Evolutionary conservation across 2,888 invertebrate genomes (phyloP).

Genomic region (Spilosoma lubricipeda): DNA sequence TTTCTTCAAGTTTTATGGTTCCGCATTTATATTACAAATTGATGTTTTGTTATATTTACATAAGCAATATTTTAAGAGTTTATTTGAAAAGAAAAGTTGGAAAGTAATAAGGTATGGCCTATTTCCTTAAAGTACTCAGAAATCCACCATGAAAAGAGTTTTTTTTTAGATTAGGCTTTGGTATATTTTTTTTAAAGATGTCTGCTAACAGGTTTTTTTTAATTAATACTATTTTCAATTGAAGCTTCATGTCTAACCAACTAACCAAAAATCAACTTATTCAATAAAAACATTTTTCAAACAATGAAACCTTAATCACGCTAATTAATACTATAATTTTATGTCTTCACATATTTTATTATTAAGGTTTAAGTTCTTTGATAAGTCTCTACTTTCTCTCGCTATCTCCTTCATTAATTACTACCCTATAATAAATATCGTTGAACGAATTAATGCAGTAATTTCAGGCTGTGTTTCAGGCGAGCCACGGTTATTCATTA

Average conservation of each 20-base stretch:
- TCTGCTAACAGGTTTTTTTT: no score
- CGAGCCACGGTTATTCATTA: slow-evolving; percentile 58
- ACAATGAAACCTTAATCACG: slow-evolving; percentile 40
- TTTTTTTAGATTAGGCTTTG: no score
- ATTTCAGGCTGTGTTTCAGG: slow-evolving; percentile 57
- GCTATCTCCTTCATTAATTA: slow-evolving; percentile 54
- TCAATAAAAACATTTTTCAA: no score
- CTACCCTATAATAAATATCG: slow-evolving; percentile 65
- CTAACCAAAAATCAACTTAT: not conserved
- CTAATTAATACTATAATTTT: slow-evolving; percentile 47
- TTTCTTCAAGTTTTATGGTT: slow-evolving; percentile 37
- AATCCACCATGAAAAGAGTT: no score
- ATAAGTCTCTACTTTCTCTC: slow-evolving; percentile 15
- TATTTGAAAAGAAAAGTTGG: not conserved
- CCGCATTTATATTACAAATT: slow-evolving; percentile 36
- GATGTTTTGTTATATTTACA: slow-evolving; percentile 25
- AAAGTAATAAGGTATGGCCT: no score
- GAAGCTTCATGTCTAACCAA: not conserved
- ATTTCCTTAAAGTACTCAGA: no score
- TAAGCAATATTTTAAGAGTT: not conserved
- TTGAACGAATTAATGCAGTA: slow-evolving; percentile 64
- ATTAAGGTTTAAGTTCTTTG: slow-evolving; percentile 39
- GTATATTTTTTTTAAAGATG: no score
- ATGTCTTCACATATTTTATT: slow-evolving; percentile 38
- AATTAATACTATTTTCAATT: no score